These are phyloP conservation scores for Nibea coibor DNA, from an alignment of 2,113 vertebrate genomes.

Conservation along the genomic window DNA sequence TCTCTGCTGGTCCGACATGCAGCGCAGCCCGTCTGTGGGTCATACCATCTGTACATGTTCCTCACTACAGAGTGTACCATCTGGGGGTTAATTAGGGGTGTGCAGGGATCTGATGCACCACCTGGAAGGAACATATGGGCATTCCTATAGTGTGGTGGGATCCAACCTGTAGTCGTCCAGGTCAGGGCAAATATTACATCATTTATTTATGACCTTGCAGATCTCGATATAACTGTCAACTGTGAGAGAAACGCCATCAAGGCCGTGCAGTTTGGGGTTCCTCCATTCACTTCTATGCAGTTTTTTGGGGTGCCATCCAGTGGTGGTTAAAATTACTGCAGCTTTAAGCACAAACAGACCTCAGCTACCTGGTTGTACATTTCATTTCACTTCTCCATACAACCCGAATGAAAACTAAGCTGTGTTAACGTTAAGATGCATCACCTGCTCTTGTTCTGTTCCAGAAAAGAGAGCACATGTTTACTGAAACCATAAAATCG, in stretches of 20 bases:
- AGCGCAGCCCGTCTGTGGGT: background rate
- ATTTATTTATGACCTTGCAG: too few relatives aligned
- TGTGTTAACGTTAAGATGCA: too few relatives aligned
- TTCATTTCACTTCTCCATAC: background rate
- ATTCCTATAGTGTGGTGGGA: slow-evolving; percentile 5
- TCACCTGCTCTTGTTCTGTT: too few relatives aligned
- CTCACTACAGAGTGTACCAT: background rate
- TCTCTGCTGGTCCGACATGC: background rate
- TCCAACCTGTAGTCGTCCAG: background rate
- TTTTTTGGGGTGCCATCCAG: background rate
- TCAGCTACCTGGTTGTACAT: too few relatives aligned
- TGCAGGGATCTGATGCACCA: background rate
- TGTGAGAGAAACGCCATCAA: background rate
- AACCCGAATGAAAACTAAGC: background rate
- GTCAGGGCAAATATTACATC: too few relatives aligned
- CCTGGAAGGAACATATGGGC: slow-evolving; percentile 21
- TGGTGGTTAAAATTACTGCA: background rate
- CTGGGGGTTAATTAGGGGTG: slow-evolving; percentile 8
- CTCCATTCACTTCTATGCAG: background rate
- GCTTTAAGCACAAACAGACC: background rate
- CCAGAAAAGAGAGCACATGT: too few relatives aligned
- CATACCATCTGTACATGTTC: slow-evolving; percentile 17
- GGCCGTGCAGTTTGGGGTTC: background rate
- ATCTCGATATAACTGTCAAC: background rate
- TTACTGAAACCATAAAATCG: background rate